Conservation (phyloP, 2,888 invertebrate genomes). For the Limnephilus lunatus region DNA sequence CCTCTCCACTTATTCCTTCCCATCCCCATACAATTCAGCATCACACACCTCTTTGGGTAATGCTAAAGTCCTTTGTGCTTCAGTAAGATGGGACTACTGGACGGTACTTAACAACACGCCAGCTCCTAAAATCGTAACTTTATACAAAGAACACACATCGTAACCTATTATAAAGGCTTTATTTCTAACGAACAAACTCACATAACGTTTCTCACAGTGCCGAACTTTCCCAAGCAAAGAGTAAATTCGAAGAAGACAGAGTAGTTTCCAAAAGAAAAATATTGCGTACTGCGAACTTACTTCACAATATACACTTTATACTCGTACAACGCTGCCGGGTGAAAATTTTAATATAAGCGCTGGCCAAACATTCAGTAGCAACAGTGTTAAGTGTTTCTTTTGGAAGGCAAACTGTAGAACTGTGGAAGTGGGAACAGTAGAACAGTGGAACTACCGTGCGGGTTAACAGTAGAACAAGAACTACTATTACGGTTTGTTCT, state of each 20-base stretch:
- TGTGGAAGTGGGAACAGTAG: neutral
- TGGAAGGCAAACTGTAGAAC: constrained; percentile 2
- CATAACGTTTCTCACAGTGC: neutral
- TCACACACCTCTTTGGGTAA: no score
- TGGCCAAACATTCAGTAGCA: neutral
- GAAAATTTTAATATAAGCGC: neutral
- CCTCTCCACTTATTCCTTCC: neutral
- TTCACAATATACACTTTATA: neutral
- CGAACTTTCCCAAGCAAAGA: neutral
- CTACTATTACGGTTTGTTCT: neutral
- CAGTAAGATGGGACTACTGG: no score
- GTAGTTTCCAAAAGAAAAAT: neutral
- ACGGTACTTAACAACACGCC: neutral
- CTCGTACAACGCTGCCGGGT: neutral
- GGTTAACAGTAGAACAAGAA: neutral
- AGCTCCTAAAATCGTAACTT: neutral
- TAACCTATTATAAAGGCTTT: neutral
- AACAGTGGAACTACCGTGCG: neutral
- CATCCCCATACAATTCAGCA: neutral
- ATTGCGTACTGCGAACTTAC: neutral
- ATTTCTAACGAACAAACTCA: neutral
- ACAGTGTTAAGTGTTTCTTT: neutral
- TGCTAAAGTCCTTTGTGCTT: no score
- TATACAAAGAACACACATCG: neutral
- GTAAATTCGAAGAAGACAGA: neutral